Base-by-base conservation (phyloP, 2,888 invertebrate species). In the Dryomyza anilis region DNA sequence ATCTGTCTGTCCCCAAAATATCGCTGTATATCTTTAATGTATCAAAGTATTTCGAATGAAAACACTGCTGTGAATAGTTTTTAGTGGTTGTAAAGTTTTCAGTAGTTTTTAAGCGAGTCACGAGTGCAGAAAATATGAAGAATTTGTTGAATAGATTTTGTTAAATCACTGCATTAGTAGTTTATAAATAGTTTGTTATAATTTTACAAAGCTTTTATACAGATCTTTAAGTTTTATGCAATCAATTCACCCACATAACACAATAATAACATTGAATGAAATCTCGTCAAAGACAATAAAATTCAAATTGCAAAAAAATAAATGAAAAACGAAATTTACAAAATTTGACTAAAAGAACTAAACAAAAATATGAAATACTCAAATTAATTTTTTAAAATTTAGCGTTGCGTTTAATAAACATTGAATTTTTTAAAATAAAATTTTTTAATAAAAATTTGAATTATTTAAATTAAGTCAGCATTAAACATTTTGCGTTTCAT, bases 1-100 rank as follows among this genome's bases (percentile, higher is more conserved):
- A n/a, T n/a, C n/a, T n/a, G n/a, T n/a, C n/a, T n/a, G n/a, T n/a
- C n/a, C n/a, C n/a, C n/a, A n/a, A n/a, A n/a, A n/a, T n/a, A n/a
- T n/a, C n/a, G n/a, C n/a, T n/a, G n/a, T n/a, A n/a, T n/a, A n/a
- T n/a, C n/a, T n/a, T n/a, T n/a, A n/a, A n/a, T n/a, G n/a, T n/a
- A n/a, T 27, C 8, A 12, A 65, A 66, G 65, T 64, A 66, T 70
- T 70, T 71, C 64, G 56, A 69, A 67, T 62, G 67, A 62, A 71
- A 70, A 76, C 74, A 77, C 80, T 79, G 79, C 79, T 80, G 79
- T 80, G 79, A 78, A 78, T 80, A 79, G 79, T 78, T 78, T 69
- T 80, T 77, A 79, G 77, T 77, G 76, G 77, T 79, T 79, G 76
- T 78, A 77, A 67, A 58, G 63, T 61, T 63, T 67, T 59, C 57